Evolutionary conservation across 2,113 vertebrate genomes (phyloP), one percentile per base, ranked within the genome.

Genomic region (Halcyon senegalensis): DNA sequence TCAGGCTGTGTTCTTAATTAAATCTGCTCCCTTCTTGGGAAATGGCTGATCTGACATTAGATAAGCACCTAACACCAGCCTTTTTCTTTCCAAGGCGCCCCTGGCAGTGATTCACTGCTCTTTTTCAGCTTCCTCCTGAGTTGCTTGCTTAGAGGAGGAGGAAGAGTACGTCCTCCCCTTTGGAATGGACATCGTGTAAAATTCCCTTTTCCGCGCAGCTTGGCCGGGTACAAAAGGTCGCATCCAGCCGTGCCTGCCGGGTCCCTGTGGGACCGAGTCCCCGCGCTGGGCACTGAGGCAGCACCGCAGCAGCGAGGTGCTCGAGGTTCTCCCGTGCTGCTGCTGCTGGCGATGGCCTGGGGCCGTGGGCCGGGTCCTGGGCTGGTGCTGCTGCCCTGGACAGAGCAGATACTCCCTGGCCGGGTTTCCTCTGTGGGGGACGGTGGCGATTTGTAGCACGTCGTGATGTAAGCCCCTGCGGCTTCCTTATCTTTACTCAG

Each of bases 41-140:
- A 97, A 93, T 79, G 89, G 92, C 96, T 96, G 97, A 97, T 97
- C 90, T 96, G 92, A 94, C 92, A 81, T 95, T 75, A 96, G 97
- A 97, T 97, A 97, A 94, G 74, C 50, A 51, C 68, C 78, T 33
- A 41, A 90, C 86, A 12, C 37, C 46, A 78, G 72, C 37, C 72
- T 37, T 75, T 85, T 68, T 94, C 80, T 82, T 94, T 94, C 87
- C 94, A 95, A 63, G 33, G 51, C 7, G 0, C 64, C 93, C 79
- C 93, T 92, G 93, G 93, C 94, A 96, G 64, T 6, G 7, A 48
- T 77, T 90, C 82, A 11, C 50, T n/a, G 87, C 82, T 89, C 55
- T 28, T 84, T 81, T 86, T 77, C 63, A 59, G 82, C 46, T 96
- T 87, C 72, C 64, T 59, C n/a, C 51, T 94, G 55, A 50, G n/a